Percentiles rank a stretch among this genome's conserved stretches.
Conservation (phyloP, 2,797 vertebrate genomes). For the Poecilia wingei region DNA sequence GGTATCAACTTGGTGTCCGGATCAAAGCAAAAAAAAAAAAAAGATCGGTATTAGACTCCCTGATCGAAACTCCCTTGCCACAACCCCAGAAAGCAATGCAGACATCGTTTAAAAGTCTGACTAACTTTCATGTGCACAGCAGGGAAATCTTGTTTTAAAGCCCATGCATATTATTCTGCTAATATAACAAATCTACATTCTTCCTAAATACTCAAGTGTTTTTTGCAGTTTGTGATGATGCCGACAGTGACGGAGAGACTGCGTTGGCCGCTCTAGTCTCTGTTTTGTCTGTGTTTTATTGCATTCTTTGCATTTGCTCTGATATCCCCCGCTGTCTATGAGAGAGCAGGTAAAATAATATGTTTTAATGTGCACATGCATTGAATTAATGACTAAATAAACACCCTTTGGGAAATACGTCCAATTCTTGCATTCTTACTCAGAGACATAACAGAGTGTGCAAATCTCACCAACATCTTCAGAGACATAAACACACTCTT, state of each 20-base stretch:
- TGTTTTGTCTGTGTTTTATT: no score
- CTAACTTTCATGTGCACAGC: not conserved
- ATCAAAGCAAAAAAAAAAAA: not conserved
- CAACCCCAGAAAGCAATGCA: not conserved
- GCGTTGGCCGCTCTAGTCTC: not conserved
- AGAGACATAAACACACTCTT: constrained; percentile 39
- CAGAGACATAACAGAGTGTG: constrained; percentile 5
- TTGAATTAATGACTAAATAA: constrained; percentile 55
- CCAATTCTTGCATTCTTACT: constrained; percentile 41
- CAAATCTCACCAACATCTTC: constrained; percentile 14
- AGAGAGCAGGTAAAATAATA: constrained; percentile 28
- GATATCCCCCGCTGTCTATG: not conserved
- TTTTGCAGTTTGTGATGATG: not conserved
- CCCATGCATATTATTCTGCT: not conserved
- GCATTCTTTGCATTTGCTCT: no score
- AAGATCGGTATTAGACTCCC: not conserved
- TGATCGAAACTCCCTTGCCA: not conserved
- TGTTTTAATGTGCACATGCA: constrained; percentile 51
- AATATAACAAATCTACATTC: not conserved
- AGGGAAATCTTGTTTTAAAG: not conserved
- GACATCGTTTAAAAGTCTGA: not conserved
- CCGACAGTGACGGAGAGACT: not conserved
- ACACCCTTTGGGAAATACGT: constrained; percentile 45
- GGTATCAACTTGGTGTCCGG: not conserved
- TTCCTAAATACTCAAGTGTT: not conserved